Percentiles rank a stretch among this genome's conserved stretches.
These are phyloP conservation scores for Urophycis tenuis DNA, from an alignment of 2,797 vertebrate genomes.

Conservation along the genomic window DNA sequence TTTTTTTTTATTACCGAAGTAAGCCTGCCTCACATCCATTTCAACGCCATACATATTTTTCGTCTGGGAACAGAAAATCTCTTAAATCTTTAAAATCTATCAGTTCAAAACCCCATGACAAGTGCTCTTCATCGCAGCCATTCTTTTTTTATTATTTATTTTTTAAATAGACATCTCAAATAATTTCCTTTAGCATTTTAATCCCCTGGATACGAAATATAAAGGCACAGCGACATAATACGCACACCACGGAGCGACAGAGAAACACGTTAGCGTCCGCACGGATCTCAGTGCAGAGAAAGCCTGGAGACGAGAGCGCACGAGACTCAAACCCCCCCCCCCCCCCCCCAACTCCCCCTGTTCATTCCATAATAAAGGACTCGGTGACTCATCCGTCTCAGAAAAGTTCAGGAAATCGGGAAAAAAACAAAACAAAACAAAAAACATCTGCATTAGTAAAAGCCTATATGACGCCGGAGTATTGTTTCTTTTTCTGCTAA, in stretches of 20 bases:
- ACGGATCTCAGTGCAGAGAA: neutral
- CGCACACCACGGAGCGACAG: neutral
- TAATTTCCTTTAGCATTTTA: slow-evolving; percentile 45
- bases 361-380: neutral
- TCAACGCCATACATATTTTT: slow-evolving; percentile 38
- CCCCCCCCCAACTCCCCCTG: neutral
- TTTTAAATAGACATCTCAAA: slow-evolving; percentile 38
- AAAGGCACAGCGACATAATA: slow-evolving; percentile 43
- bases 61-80: slow-evolving; percentile 23
- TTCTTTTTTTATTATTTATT: too few species aligned
- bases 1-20: slow-evolving; percentile 58
- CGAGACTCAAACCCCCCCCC: neutral
- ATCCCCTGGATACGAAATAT: slow-evolving; percentile 54
- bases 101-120: slow-evolving; percentile 40
- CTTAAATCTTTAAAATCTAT: slow-evolving; percentile 41
- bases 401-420: slow-evolving; percentile 27
- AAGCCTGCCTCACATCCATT: slow-evolving; percentile 43
- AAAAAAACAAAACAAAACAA: too few species aligned
- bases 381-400: slow-evolving; percentile 22
- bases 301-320: neutral
- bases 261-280: neutral
- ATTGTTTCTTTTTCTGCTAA: slow-evolving; percentile 37
- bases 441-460: slow-evolving; percentile 28
- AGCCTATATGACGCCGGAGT: slow-evolving; percentile 37
- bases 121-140: slow-evolving; percentile 49